Conservation (phyloP, 2,797 vertebrate species). For the Alcedo atthis region DNA sequence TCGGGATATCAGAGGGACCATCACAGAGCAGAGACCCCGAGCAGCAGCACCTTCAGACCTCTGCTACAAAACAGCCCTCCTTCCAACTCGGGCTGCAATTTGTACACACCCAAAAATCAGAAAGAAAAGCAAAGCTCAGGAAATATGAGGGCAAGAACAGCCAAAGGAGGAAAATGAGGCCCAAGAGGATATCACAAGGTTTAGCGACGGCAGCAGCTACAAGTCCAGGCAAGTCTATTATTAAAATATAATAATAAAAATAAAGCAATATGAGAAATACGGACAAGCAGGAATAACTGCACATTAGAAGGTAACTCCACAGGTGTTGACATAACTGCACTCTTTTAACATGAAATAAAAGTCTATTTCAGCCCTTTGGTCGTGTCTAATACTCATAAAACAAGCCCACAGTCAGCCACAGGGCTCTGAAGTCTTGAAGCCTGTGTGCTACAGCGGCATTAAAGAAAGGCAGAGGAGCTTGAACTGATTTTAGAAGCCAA, state of each 20-base stretch:
- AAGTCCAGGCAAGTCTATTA: neutral
- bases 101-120: neutral
- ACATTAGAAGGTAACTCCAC: neutral
- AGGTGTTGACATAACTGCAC: neutral
- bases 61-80: neutral
- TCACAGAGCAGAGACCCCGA: neutral
- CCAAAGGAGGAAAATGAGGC: neutral
- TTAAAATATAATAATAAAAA: conserved; percentile 16
- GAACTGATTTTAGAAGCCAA: neutral
- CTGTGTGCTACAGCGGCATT: neutral
- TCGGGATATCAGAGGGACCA: neutral
- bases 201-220: neutral
- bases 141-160: neutral
- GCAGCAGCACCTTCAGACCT: neutral
- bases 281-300: neutral
- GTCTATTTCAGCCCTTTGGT: neutral
- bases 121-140: neutral
- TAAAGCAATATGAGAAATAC: neutral
- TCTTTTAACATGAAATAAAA: neutral
- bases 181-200: neutral
- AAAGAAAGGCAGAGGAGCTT: neutral
- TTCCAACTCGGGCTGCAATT: neutral
- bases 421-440: neutral
- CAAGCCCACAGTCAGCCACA: neutral
- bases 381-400: neutral